These are phyloP conservation scores for Actenoides lindsayi DNA, from an alignment of 2,113 vertebrate genomes.

Conservation along the genomic window DNA sequence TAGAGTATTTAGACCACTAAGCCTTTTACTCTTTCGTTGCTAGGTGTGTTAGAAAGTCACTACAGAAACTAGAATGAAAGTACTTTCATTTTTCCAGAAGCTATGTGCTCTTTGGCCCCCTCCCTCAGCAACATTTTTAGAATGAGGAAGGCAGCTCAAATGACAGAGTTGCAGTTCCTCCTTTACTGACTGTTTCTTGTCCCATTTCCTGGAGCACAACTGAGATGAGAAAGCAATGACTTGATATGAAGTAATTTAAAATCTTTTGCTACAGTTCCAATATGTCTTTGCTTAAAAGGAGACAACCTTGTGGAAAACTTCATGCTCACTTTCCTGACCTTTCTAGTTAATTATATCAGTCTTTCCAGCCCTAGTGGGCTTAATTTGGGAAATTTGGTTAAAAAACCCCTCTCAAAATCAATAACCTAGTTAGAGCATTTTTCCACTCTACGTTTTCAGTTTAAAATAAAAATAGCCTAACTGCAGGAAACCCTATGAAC, in stretches of 20 bases:
- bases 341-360: not conserved
- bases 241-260: not conserved
- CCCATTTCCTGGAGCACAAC: not conserved
- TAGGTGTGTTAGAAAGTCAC: not conserved
- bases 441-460: not conserved
- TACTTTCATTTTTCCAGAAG: not conserved
- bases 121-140: not conserved
- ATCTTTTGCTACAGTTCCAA: not conserved
- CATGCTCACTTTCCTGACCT: not conserved
- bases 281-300: not conserved
- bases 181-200: not conserved
- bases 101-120: not conserved
- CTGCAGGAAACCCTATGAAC: not conserved
- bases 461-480: not conserved
- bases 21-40: not conserved
- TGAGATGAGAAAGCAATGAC: not conserved
- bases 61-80: not conserved
- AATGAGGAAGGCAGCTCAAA: not conserved
- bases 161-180: not conserved
- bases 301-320: not conserved
- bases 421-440: not conserved
- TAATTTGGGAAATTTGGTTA: not conserved
- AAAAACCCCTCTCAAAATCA: not conserved
- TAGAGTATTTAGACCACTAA: not conserved
- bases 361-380: not conserved